Evolutionary conservation across 1,140 invertebrate species (phyloP), one percentile per base, ranked within the genome.

Genomic region (Dinothrombium tinctorium): DNA sequence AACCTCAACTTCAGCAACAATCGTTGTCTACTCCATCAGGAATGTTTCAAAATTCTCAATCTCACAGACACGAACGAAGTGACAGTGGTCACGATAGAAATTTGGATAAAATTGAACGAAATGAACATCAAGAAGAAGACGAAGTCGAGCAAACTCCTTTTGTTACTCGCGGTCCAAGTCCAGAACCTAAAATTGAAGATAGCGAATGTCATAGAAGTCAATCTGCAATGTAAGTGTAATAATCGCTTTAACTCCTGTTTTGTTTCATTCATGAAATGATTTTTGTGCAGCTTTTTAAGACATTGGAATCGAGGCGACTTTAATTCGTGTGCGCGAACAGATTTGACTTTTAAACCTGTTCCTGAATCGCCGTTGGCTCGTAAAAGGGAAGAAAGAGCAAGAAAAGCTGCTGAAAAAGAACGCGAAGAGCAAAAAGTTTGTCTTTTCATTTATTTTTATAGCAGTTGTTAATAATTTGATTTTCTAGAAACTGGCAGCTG

Each of bases 261-360:
- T n/a, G n/a, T 37, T 14, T 42, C 11, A 12, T 38, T 8, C 41
- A n/a, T 11, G 20, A 33, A 38, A 37, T 33, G 15, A 6, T 43
- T 53, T 33, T n/a, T 22, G 15, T 5, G 29, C 51, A 76, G 72
- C 63, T 94, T 95, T 59, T 62, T 94, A 32, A 70, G 83, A 5
- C 82, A 92, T 55, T 87, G 86, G 73, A 87, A 90, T 62, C 71
- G 89, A 33, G 87, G 87, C 2, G 84, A 92, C 51, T 82, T 76
- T 50, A 92, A 90, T 56, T 90, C 84, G 2, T 95, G 89, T 58
- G 81, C 82, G 0, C 64, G 89, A 40, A 94, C 86, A 28, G 89
- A 94, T 68, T 62, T 94, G 20, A 82, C 81, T 45, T 94, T 95
- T 55, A 89, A 89, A 62, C 86, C 87, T 2, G 79, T 86, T n/a